These are phyloP conservation scores for Onchidella celtica DNA, from an alignment of 2,888 invertebrate species.

Conservation along the genomic window DNA sequence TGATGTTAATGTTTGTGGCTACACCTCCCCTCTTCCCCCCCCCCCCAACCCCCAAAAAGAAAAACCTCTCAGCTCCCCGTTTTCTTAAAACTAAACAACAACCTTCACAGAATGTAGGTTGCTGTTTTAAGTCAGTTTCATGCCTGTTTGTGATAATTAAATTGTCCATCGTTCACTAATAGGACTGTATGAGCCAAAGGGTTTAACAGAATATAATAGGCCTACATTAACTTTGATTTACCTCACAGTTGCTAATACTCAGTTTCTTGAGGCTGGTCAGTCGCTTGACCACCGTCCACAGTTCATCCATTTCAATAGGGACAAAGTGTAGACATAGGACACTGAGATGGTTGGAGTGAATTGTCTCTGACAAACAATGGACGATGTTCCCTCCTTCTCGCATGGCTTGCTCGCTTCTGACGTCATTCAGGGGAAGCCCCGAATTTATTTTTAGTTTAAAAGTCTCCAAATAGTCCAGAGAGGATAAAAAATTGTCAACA, in stretches of 20 bases:
- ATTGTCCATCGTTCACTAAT: too few species aligned
- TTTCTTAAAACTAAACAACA: too few species aligned
- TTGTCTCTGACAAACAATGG: slow-evolving; percentile 53
- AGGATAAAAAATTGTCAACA: slow-evolving; percentile 56
- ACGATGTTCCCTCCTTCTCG: slow-evolving; percentile 61
- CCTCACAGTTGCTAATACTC: slow-evolving; percentile 72
- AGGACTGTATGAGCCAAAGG: too few species aligned
- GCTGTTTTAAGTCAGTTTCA: too few species aligned
- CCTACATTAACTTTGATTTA: slow-evolving; percentile 49
- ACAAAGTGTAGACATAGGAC: slow-evolving; percentile 70
- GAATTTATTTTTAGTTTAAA: slow-evolving; percentile 70
- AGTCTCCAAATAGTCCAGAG: slow-evolving; percentile 57
- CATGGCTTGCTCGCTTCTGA: slow-evolving; percentile 66
- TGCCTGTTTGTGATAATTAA: too few species aligned
- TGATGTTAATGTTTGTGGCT: too few species aligned
- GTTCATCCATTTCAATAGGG: slow-evolving; percentile 68
- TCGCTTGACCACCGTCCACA: slow-evolving; percentile 65
- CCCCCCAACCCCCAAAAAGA: too few species aligned
- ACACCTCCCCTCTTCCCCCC: too few species aligned
- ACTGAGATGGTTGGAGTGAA: slow-evolving; percentile 56
- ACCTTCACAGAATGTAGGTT: too few species aligned
- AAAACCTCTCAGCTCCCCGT: too few species aligned
- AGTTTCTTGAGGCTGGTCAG: slow-evolving; percentile 63
- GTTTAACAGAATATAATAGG: too few species aligned
- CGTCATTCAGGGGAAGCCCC: slow-evolving; percentile 61